These are phyloP conservation scores for Psammodynastes pulverulentus DNA, from an alignment of 2,113 vertebrate species.

Conservation along the genomic window DNA sequence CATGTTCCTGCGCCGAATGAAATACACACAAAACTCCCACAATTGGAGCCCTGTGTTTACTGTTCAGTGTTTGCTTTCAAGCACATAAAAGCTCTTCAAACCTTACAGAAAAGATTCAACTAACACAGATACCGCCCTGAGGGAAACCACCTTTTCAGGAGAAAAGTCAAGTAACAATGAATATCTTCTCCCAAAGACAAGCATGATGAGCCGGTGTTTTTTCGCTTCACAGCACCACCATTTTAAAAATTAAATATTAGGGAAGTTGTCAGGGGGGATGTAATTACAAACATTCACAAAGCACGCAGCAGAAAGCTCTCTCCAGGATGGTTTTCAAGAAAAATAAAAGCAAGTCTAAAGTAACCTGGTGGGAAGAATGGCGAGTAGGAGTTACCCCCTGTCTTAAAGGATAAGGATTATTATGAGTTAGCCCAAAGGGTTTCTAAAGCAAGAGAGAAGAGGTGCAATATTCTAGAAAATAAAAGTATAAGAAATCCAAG, in stretches of 20 bases:
- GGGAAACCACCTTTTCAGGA: neutral
- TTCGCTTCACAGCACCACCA: neutral
- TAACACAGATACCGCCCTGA: neutral
- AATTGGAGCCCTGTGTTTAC: neutral
- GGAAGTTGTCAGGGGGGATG: neutral
- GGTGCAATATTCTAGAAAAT: neutral
- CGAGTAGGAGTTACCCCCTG: neutral
- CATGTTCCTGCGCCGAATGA: neutral
- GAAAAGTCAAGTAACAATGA: neutral
- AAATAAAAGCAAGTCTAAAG: neutral
- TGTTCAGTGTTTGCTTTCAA: neutral
- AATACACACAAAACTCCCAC: neutral
- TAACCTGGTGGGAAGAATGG: neutral
- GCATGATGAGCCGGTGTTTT: neutral
- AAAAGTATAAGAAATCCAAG: neutral
- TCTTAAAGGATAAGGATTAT: slow-evolving; percentile 16
- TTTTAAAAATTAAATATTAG: neutral
- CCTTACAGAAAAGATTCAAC: neutral
- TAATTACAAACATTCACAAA: neutral
- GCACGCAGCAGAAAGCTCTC: neutral
- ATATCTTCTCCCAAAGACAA: neutral
- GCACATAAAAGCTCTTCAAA: neutral
- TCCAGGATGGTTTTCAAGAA: neutral
- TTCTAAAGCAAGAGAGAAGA: neutral
- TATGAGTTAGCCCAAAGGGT: neutral